Evolutionary conservation across 2,797 vertebrate species (phyloP), one percentile per base, ranked within the genome.

Genomic region (Gephyroberyx darwinii): DNA sequence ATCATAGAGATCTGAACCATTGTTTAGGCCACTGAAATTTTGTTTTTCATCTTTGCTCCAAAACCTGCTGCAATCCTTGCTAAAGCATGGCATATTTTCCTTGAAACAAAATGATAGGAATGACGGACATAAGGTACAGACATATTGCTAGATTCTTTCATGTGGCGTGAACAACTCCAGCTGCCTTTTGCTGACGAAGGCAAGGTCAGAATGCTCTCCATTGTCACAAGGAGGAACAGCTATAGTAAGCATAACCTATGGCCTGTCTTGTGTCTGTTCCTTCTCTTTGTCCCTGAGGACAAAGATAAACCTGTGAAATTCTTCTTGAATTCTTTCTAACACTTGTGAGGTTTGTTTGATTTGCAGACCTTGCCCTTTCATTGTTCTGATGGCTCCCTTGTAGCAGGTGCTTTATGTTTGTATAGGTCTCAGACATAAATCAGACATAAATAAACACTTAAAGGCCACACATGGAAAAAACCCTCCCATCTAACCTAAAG

Each of bases 251-350:
- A 51, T 16, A 51, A 63, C 30, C 17, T 17, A 50, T 35, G 31
- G n/a, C 47, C 30, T n/a, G 61, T 51, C 16, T 35, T 30, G 47
- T 33, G 17, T 31, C 33, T 0, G 31, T 63, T 78, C 71, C 73
- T 83, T 77, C 69, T 41, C 61, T 73, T 76, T 81, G 74, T 81
- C 68, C 80, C 65, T 81, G 75, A 70, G 72, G 61, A 76, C 58
- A 81, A 85, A 83, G 81, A 81, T 81, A 83, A 79, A 74, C 72
- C 69, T 81, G 81, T 86, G 81, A 81, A 81, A 81, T 79, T 83
- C 75, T 71, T 54, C 51, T 54, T 30, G 51, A 41, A 37, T 39
- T 52, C 48, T 35, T 35, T 19, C 8, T 37, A 20, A 51, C 33
- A 35, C 48, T 52, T 50, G 26, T 63, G 60, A 31, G 14, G 58